Base-by-base conservation (phyloP, 30 jellyfish, hydroid and myxozoan species). In the Aurelia sp. region DNA sequence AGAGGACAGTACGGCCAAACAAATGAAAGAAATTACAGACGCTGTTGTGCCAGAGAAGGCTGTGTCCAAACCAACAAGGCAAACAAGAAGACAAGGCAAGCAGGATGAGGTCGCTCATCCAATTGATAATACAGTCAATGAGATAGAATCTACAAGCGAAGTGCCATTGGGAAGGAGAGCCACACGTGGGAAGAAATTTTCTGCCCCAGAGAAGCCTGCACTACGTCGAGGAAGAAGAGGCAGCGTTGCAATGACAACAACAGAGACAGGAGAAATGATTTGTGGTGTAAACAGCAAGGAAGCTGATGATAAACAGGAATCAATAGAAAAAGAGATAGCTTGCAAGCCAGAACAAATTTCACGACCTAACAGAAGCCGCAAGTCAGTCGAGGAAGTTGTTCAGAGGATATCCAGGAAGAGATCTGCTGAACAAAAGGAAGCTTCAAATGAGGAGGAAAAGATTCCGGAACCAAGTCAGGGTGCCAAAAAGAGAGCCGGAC, bases 81-180 rank as follows among this genome's bases (percentile, higher is more conserved):
- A n/a, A 44, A 64, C 74, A 64, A 64, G 74, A 64, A 64, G 55
- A 64, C 33, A 17, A 21, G 74, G 74, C 10, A 71, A 17, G 1
- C 37, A 71, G 18, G 81, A 30, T 7, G 62, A 13, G 13, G 8
- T 15, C 40, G 67, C 35, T 59, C 33, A 59, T 0, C 69, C 69
- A 10, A 10, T 44, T 7, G 15, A 21, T 9, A 10, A 44, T 44
- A 16, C 55, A 44, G 55, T 9, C 55, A 10, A 7, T 7, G 55
- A 44, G 55, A 44, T 44, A 10, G 55, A 44, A 44, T 8, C 13
- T 13, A 44, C 55, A 44, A 44, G 15, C 55, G 15, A 44, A 44
- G 15, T 44, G 55, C 55, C 55, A 2, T 4, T 9, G 15, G 55
- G 55, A 8, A 44, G 55, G 55, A 44, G 55, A 44, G 55, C 55